phyloP scores from a whole-genome alignment of 2,888 invertebrate genomes.

The Prenolepis imparis region DNA sequence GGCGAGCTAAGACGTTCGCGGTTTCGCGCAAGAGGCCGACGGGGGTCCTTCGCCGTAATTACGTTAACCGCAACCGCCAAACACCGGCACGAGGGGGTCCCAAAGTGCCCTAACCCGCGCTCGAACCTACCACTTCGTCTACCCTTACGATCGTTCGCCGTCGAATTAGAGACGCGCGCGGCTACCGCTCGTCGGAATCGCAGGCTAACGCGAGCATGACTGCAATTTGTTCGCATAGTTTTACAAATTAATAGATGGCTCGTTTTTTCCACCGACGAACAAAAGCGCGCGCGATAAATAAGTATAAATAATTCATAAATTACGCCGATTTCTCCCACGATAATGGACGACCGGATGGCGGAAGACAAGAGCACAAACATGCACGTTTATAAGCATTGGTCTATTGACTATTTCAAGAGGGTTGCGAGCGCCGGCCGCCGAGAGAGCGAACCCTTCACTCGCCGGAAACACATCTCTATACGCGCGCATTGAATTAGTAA shows the following conservation, averaged over 20 bases:
- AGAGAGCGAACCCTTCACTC: constrained; percentile 11
- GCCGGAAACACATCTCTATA: constrained; percentile 70
- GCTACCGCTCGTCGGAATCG: constrained; percentile 16
- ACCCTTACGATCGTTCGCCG: constrained; percentile 61
- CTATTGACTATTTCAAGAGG: constrained; percentile 88
- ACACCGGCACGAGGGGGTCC: constrained; percentile 76
- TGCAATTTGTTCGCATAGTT: constrained; percentile 27
- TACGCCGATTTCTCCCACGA: neutral
- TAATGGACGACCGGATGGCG: neutral
- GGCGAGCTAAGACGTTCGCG: constrained; percentile 84
- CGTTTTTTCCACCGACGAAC: neutral
- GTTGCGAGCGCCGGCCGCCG: constrained; percentile 75
- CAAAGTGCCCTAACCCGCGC: constrained; percentile 77
- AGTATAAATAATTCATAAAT: neutral
- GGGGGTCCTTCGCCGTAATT: constrained; percentile 85
- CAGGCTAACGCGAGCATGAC: constrained; percentile 7
- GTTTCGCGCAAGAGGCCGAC: constrained; percentile 81
- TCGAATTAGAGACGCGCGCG: constrained; percentile 48
- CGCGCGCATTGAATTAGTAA: constrained; percentile 78
- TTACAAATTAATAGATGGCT: constrained; percentile 15
- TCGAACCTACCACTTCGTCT: constrained; percentile 66
- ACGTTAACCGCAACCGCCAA: constrained; percentile 85
- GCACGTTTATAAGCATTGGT: constrained; percentile 59
- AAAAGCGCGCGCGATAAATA: neutral
- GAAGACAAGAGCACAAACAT: constrained; percentile 20